phyloP scores from a whole-genome alignment of 2,888 invertebrate species.

The Spilosoma lubricipeda region DNA sequence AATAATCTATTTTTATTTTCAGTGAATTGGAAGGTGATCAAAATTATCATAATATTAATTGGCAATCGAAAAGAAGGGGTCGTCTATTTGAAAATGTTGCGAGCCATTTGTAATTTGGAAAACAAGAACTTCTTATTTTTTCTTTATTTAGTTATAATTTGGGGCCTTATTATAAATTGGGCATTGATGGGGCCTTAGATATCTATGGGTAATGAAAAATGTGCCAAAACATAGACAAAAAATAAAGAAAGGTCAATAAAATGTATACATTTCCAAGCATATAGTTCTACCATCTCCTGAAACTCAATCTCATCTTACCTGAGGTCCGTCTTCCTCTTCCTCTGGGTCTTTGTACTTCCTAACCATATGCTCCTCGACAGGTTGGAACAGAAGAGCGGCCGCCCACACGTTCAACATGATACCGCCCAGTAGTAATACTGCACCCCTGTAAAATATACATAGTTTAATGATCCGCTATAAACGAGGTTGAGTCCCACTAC shows the following conservation, averaged over 20 bases:
- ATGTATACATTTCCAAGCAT: neutral
- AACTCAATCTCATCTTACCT: slow-evolving; percentile 59
- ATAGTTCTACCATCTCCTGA: neutral
- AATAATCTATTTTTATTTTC: neutral
- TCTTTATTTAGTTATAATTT: neutral
- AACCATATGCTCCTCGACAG: slow-evolving; percentile 93
- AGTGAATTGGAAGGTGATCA: neutral
- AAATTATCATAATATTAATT: neutral
- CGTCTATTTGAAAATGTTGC: neutral
- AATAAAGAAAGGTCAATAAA: neutral
- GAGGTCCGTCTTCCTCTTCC: slow-evolving; percentile 77
- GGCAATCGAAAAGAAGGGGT: neutral
- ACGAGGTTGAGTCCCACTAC: too few species aligned
- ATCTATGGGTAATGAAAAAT: too few species aligned
- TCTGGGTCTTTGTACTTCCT: slow-evolving; percentile 83
- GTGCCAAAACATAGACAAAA: neutral
- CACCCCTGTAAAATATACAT: slow-evolving; percentile 84
- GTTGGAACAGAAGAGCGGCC: slow-evolving; percentile 93
- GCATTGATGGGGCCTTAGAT: too few species aligned
- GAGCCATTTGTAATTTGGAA: neutral
- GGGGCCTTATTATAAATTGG: too few species aligned
- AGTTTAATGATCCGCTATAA: too few species aligned
- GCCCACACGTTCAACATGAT: slow-evolving; percentile 94
- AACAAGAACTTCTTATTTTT: neutral
- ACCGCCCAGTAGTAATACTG: slow-evolving; percentile 93